Percentiles rank a stretch among this genome's conserved stretches.
These are phyloP conservation scores for Pluvialis apricaria DNA, from an alignment of 2,113 vertebrate species.

Conservation along the genomic window DNA sequence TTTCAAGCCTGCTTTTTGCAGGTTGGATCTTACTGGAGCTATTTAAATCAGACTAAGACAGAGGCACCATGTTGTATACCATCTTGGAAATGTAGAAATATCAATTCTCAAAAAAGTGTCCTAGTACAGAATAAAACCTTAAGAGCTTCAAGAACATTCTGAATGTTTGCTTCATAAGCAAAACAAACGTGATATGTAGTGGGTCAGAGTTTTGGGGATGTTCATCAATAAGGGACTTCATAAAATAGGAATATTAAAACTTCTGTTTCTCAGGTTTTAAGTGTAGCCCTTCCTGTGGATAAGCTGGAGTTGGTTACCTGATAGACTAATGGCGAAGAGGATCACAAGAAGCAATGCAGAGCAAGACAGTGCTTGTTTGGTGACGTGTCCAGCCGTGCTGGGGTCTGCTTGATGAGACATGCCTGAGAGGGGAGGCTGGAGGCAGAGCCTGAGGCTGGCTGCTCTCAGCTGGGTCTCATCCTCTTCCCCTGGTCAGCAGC, in stretches of 20 bases:
- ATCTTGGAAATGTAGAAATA: not conserved
- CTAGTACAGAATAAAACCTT: not conserved
- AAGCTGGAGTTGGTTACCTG: not conserved
- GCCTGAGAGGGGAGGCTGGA: not conserved
- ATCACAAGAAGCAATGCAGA: not conserved
- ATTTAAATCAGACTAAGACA: not conserved
- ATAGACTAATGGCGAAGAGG: not conserved
- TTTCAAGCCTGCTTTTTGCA: not conserved
- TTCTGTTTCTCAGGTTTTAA: not conserved
- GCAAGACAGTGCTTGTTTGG: not conserved
- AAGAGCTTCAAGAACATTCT: not conserved
- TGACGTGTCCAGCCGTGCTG: not conserved
- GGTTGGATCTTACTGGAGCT: not conserved
- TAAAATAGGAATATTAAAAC: not conserved
- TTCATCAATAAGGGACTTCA: not conserved
- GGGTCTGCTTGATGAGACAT: too few relatives aligned
- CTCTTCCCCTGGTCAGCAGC: not conserved
- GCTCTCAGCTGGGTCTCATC: not conserved
- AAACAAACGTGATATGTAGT: not conserved
- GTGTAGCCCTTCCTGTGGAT: not conserved
- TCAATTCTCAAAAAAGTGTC: not conserved
- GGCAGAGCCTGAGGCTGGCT: not conserved
- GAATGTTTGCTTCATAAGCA: not conserved
- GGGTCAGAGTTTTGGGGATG: not conserved
- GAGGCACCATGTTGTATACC: not conserved